Percentiles rank a stretch among this genome's conserved stretches.
Evolutionary conservation across 1,140 invertebrate species (phyloP).

Genomic region (Drosophila varians): DNA sequence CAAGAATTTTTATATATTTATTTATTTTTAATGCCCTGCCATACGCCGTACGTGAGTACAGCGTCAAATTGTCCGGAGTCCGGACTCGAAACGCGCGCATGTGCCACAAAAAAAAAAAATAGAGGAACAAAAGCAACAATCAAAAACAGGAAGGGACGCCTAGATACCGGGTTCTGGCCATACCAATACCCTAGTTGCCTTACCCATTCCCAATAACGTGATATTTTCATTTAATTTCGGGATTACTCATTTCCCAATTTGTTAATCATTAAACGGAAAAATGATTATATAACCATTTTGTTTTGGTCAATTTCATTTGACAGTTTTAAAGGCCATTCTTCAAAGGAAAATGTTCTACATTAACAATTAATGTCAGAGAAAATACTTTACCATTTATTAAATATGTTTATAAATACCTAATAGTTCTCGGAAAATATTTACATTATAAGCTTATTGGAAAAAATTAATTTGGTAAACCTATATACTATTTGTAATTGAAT

Average conservation of each 20-base stretch:
- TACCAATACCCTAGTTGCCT: slow-evolving; percentile 12
- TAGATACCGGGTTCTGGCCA: slow-evolving; percentile 4
- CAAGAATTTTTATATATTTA: slow-evolving; percentile 71
- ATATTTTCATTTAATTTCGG: neutral
- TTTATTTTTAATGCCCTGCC: slow-evolving; percentile 69
- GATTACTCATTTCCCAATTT: neutral
- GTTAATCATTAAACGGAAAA: neutral
- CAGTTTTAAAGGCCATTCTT: neutral
- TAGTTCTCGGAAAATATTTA: neutral
- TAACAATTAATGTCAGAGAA: neutral
- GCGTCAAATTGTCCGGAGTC: slow-evolving; percentile 61
- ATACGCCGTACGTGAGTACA: slow-evolving; percentile 61
- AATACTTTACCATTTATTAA: neutral
- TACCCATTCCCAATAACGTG: slow-evolving; percentile 13
- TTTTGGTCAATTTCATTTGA: neutral
- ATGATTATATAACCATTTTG: no score
- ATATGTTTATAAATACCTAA: neutral
- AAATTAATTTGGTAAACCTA: neutral
- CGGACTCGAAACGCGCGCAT: slow-evolving; percentile 60
- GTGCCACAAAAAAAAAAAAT: slow-evolving; percentile 53
- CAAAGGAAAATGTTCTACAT: neutral
- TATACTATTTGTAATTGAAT: neutral
- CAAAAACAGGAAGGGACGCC: slow-evolving; percentile 27
- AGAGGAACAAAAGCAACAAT: slow-evolving; percentile 27
- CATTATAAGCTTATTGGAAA: no score